Evolutionary conservation across 2,797 vertebrate genomes (phyloP).

Genomic region (Scolopax bukidnonensis): DNA sequence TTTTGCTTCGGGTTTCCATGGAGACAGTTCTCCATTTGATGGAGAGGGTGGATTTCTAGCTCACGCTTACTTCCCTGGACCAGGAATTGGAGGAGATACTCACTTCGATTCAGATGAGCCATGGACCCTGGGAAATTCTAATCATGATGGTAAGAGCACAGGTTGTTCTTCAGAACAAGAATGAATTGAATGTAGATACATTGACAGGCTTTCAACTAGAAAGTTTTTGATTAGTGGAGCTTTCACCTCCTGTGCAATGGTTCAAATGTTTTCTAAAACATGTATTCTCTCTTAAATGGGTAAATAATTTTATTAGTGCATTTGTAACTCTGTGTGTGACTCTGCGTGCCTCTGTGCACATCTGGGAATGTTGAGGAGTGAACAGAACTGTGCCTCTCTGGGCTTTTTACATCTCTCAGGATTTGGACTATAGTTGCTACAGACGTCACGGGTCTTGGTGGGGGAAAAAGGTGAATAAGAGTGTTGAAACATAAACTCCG

Average conservation of each 20-base stretch:
- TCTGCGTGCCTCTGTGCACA: neutral
- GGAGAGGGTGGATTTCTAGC: conserved; percentile 97
- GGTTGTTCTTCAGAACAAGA: neutral
- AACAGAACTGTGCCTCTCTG: neutral
- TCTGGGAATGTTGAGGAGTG: neutral
- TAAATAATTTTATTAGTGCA: neutral
- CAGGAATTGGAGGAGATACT: conserved; percentile 96
- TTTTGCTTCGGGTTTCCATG: conserved; percentile 98
- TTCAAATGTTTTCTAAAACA: neutral
- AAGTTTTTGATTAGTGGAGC: neutral
- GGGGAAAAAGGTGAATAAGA: neutral
- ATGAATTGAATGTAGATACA: neutral
- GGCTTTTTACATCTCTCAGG: neutral
- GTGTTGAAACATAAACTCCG: neutral
- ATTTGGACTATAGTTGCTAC: neutral
- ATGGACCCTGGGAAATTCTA: conserved; percentile 95
- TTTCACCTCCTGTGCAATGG: neutral
- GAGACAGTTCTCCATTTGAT: conserved; percentile 97
- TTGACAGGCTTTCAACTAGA: neutral
- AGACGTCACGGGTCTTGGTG: neutral
- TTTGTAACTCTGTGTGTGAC: neutral
- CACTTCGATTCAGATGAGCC: conserved; percentile 98
- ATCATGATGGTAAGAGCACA: conserved; percentile 88
- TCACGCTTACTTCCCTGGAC: conserved; percentile 97
- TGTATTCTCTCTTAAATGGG: neutral